Conservation (phyloP, 2,888 invertebrate genomes). For the Platycnemis pennipes region DNA sequence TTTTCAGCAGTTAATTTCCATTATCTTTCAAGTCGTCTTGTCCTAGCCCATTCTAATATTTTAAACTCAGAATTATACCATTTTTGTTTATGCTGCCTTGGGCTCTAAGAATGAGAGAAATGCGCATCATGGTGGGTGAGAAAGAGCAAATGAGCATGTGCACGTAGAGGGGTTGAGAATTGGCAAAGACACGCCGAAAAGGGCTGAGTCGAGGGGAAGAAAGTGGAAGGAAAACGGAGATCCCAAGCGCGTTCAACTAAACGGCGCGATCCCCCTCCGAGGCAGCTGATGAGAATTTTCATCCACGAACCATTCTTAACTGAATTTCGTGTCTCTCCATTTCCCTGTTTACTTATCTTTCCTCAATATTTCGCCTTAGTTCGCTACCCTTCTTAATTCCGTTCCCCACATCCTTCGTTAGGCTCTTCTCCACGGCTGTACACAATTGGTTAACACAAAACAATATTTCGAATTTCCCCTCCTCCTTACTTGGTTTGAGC, state of each 20-base stretch:
- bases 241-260: background rate
- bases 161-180: background rate
- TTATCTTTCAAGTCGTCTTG: no score
- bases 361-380: constrained; percentile 27
- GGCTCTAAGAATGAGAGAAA: no score
- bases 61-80: no score
- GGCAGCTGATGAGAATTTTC: constrained; percentile 20
- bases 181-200: background rate
- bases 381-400: background rate
- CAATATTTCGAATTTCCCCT: background rate
- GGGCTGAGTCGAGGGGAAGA: background rate
- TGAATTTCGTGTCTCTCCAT: background rate
- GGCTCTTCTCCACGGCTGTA: background rate
- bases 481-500: background rate
- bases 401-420: background rate
- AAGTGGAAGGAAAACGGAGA: constrained; percentile 18
- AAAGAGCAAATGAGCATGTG: background rate
- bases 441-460: background rate
- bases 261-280: background rate
- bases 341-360: constrained; percentile 22
- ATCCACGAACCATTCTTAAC: constrained; percentile 19
- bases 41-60: no score
- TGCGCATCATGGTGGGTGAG: background rate
- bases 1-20: no score
- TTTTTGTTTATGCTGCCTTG: no score